phyloP scores from a whole-genome alignment of 1,140 invertebrate genomes.

The Plectrocnemia conspersa region DNA sequence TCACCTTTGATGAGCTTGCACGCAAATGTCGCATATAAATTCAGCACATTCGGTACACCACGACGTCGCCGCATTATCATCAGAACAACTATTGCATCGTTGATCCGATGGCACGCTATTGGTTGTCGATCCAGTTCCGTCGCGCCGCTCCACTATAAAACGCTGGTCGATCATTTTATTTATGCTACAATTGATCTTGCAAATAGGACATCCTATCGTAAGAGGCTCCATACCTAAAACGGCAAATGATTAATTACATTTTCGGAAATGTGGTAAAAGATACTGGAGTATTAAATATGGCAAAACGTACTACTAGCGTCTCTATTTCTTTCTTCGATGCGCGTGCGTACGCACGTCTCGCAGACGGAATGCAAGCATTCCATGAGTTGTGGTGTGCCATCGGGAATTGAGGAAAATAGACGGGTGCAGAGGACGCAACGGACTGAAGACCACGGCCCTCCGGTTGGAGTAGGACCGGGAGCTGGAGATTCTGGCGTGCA shows the following conservation, averaged over 20 bases:
- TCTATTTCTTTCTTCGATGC: constrained; percentile 55
- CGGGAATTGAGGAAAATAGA: constrained; percentile 35
- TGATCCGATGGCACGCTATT: constrained; percentile 53
- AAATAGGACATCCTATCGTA: constrained; percentile 55
- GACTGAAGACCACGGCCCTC: constrained; percentile 34
- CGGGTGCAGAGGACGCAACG: constrained; percentile 43
- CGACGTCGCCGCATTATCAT: constrained; percentile 72
- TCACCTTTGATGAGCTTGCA: constrained; percentile 66
- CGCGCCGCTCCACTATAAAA: constrained; percentile 60
- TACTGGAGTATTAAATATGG: neutral
- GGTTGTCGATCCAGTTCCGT: constrained; percentile 33
- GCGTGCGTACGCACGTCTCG: constrained; percentile 66
- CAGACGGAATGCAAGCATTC: constrained; percentile 85
- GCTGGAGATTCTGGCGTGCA: constrained; percentile 44
- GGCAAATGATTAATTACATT: neutral
- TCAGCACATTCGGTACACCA: constrained; percentile 87
- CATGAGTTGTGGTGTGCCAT: constrained; percentile 65
- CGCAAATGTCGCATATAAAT: constrained; percentile 86
- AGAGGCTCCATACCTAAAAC: constrained; percentile 2
- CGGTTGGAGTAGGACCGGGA: constrained; percentile 22
- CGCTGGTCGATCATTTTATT: constrained; percentile 70
- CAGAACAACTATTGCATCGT: constrained; percentile 80
- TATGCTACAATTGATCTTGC: constrained; percentile 57
- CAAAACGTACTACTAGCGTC: neutral
- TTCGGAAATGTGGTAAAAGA: neutral